phyloP scores from a whole-genome alignment of 2,113 vertebrate species.

The Vireo altiloquus region DNA sequence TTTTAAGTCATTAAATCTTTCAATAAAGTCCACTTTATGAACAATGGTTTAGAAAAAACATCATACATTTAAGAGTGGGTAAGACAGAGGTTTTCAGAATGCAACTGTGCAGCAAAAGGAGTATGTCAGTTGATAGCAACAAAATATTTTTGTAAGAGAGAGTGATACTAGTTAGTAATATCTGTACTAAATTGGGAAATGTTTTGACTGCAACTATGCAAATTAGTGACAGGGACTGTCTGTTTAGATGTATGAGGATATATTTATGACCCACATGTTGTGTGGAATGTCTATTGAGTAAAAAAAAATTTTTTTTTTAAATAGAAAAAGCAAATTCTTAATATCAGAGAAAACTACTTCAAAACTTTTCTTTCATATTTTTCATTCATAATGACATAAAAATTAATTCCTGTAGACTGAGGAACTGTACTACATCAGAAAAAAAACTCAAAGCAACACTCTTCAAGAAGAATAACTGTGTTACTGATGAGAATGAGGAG shows the following conservation, averaged over 20 bases:
- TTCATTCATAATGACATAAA: not conserved
- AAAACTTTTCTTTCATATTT: not conserved
- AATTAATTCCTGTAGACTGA: not conserved
- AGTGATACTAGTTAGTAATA: constrained; percentile 29
- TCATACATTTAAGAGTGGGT: not conserved
- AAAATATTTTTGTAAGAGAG: constrained; percentile 22
- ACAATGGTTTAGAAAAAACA: not conserved
- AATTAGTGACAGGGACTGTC: not conserved
- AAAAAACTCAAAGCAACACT: not conserved
- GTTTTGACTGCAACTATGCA: constrained; percentile 24
- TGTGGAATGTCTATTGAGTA: not conserved
- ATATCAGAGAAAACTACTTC: not conserved
- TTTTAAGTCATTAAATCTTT: not conserved
- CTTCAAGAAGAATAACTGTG: not conserved
- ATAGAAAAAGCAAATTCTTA: not conserved
- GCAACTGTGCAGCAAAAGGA: not conserved
- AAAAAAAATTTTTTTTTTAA: not conserved
- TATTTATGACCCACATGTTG: not conserved
- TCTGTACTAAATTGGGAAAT: not conserved
- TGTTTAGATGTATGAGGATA: not conserved
- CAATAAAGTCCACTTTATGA: not conserved
- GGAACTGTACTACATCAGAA: not conserved
- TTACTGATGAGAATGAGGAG: not conserved
- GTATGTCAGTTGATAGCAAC: not conserved
- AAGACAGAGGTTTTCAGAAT: not conserved